A percentile compares a stretch with the other conserved stretches of the same genome.
These are phyloP conservation scores for Tyto alba DNA, from an alignment of 2,113 vertebrate species.

Conservation along the genomic window DNA sequence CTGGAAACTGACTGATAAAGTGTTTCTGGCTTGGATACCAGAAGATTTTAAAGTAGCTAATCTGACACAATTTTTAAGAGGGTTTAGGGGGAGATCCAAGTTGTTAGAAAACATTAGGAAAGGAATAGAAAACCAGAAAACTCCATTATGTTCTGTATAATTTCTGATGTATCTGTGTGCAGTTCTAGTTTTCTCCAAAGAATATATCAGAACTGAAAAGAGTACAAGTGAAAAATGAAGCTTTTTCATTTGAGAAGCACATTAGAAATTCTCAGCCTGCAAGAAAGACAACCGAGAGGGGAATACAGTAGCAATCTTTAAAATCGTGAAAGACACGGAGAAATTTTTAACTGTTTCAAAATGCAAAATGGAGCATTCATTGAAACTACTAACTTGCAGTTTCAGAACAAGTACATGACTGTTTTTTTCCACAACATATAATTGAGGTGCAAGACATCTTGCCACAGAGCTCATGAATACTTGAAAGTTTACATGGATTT, in stretches of 20 bases:
- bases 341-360: background rate
- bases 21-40: background rate
- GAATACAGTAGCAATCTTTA: background rate
- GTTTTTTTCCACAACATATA: background rate
- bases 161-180: background rate
- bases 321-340: background rate
- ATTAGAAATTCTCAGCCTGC: background rate
- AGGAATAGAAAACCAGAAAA: background rate
- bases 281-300: background rate
- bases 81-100: background rate
- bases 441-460: background rate
- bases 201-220: background rate
- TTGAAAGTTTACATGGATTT: background rate
- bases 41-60: background rate
- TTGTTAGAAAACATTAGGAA: background rate
- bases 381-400: background rate
- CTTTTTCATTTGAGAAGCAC: background rate
- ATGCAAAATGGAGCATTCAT: background rate
- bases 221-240: background rate
- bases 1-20: background rate
- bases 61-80: background rate
- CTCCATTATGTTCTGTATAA: background rate
- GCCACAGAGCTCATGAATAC: background rate
- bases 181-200: background rate
- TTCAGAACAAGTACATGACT: background rate